Evolutionary conservation across 2,113 vertebrate genomes (phyloP).

Genomic region (Ondatra zibethicus): DNA sequence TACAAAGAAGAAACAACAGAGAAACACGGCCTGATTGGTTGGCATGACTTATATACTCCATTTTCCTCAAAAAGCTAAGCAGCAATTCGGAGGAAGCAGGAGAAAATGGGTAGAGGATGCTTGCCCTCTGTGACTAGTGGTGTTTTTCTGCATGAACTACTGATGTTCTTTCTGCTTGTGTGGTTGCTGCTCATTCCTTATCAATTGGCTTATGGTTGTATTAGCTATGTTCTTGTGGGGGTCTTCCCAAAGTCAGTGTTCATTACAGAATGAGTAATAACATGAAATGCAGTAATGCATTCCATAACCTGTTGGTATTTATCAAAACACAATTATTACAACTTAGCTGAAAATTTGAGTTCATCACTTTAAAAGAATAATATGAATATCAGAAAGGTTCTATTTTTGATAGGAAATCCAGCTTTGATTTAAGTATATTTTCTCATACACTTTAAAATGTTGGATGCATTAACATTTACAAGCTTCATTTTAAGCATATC

Average conservation of each 20-base stretch:
- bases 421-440: background rate
- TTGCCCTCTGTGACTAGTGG: too few relatives aligned
- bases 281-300: background rate
- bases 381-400: background rate
- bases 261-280: background rate
- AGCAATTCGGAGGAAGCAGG: background rate
- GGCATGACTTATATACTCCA: background rate
- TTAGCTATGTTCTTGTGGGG: background rate
- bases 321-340: background rate
- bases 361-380: background rate
- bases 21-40: background rate
- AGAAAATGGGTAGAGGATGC: too few relatives aligned
- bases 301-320: background rate
- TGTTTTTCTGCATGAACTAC: too few relatives aligned
- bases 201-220: background rate
- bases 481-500: background rate
- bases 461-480: background rate
- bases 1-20: background rate
- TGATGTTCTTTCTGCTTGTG: too few relatives aligned
- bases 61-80: background rate
- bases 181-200: background rate
- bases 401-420: background rate
- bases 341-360: background rate
- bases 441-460: background rate
- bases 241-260: background rate